Base-by-base conservation (phyloP, 1,140 invertebrate genomes). In the Neelides sp. region DNA sequence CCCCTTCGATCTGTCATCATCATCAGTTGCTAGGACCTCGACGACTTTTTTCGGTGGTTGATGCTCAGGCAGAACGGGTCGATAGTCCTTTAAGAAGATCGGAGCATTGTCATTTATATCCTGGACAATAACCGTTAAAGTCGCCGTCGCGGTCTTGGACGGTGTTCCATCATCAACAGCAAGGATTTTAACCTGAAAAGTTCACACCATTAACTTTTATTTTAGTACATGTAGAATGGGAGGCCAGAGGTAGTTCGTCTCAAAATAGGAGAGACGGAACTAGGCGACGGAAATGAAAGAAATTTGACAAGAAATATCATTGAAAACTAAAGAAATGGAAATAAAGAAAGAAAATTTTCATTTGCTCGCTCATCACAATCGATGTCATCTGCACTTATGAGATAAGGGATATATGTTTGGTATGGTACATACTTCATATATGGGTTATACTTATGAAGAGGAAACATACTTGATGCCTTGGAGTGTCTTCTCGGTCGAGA, bases 101-200 rank as follows among this genome's bases (percentile, higher is more conserved):
- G 90, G 90, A 1, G 84, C 82, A 66, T 88, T 96, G 63, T 97
- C 94, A 67, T 97, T 98, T 48, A 97, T 91, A 63, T 97, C 93
- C 65, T 86, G 83, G 0, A 98, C 89, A 52, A 91, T 87, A 0
- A 97, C 87, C 0, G 87, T 91, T 15, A 98, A 71, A 1, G 90
- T 96, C 0, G 91, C 92, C 1, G 91, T 95, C 3, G 93, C 91
- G 4, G 91, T 97, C 69, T 89, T 86, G 0, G 90, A 81, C 7
- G 92, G 92, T 2, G 51, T n/a, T 19, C 89, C 91, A 68, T 95
- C 89, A 66, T 96, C 91, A 64, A 93, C 92, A 1, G 90, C 91
- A 60, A 94, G 73, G 55, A 96, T 93, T 75, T 92, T 91, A 1
- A 94, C 84, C 69, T 75, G 54, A 20, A 61, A 64, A 45, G 8